These are phyloP conservation scores for Propithecus coquereli DNA, from an alignment of 2,113 vertebrate species.

Conservation along the genomic window DNA sequence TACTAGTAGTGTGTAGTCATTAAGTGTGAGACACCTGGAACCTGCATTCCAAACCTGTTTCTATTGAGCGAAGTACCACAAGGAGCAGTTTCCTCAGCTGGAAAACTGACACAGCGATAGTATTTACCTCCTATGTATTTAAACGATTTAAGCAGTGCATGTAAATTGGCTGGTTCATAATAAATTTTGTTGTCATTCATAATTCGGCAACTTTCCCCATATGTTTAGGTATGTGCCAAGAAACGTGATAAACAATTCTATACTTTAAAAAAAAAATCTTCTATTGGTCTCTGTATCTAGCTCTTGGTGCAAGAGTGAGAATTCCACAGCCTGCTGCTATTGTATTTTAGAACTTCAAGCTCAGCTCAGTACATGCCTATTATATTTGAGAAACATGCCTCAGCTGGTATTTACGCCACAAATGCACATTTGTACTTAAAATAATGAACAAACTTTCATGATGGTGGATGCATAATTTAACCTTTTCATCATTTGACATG, in stretches of 20 bases:
- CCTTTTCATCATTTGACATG: slow-evolving; percentile 21
- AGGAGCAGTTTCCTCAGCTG: background rate
- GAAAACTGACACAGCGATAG: background rate
- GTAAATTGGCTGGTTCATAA: background rate
- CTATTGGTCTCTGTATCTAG: background rate
- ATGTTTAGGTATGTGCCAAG: background rate
- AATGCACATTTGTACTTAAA: slow-evolving; percentile 15
- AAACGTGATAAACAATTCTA: background rate
- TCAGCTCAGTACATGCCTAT: background rate
- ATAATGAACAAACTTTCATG: background rate
- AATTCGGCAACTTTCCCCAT: background rate
- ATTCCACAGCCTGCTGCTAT: background rate
- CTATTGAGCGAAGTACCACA: background rate
- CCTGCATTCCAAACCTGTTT: background rate
- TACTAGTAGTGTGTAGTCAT: background rate
- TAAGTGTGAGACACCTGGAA: background rate
- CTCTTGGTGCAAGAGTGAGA: background rate
- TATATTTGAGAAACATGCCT: background rate
- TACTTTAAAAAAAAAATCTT: background rate
- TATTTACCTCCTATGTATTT: background rate
- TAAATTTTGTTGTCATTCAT: background rate
- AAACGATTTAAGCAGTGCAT: background rate
- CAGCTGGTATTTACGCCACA: background rate
- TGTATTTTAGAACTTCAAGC: background rate
- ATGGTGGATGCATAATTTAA: background rate